Evolutionary conservation across 2,888 invertebrate species (phyloP), one percentile per base, ranked within the genome.

Genomic region (Plagodis dolabraria): DNA sequence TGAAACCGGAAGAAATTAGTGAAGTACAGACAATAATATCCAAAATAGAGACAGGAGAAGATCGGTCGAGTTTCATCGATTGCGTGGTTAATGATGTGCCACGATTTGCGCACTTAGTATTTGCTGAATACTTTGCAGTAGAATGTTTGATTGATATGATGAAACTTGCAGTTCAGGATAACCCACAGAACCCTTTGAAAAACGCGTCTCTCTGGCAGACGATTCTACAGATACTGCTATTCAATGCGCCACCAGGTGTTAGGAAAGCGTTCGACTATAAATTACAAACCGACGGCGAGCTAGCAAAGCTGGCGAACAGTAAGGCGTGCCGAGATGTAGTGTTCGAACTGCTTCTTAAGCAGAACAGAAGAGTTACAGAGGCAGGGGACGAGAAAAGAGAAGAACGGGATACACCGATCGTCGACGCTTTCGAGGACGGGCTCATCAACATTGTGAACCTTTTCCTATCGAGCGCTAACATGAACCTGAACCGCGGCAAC

Each of bases 191-290:
- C 12, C n/a, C 57, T 7, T 43, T 68, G 0, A 55, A 67, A 8
- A 47, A 60, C 5, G 60, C 68, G 7, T 65, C 73, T 9, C 4
- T 72, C 0, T 80, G 80, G 75, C 64, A 77, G 47, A 57, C 69
- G 8, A 4, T 77, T n/a, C 59, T 80, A 0, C 80, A 80, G 57
- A 49, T 51, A 22, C 49, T 80, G 7, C 61, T 80, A 2, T 57
- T 61, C n/a, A 11, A 63, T 0, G 65, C 76, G 36, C 70, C 80
- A 0, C 65, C 65, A 0, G 68, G 75, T 0, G 64, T 75, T 0
- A 69, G 80, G 44, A 67, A 74, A 10, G 73, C 70, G 48, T 80
- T 80, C 33, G 69, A 79, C 35, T 79, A 77, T 54, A 79, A 78
- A 64, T 57, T 80, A 34, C 76, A 76, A 59, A 67, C 70, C 38